These are phyloP conservation scores for Scaeva pyrastri DNA, from an alignment of 2,888 invertebrate species.

Conservation along the genomic window DNA sequence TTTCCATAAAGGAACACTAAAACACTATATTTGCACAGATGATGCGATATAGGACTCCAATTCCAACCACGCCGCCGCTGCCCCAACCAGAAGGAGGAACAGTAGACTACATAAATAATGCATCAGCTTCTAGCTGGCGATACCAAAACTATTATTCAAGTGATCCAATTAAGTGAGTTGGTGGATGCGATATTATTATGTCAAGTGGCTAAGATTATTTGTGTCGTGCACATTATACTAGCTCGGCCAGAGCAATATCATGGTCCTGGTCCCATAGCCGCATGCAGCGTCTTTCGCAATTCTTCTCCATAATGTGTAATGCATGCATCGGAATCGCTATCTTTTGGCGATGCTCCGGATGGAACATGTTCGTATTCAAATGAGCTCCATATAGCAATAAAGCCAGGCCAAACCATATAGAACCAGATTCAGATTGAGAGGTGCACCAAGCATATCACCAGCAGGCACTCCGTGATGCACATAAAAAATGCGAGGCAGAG, in stretches of 20 bases:
- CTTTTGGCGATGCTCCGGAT: conserved; percentile 57
- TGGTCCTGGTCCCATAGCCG: not conserved
- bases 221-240: conserved; percentile 70
- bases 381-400: conserved; percentile 31
- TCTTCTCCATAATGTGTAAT: conserved; percentile 9
- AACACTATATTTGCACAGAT: conserved; percentile 6
- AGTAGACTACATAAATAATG: conserved; percentile 71
- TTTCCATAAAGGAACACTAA: conserved; percentile 6
- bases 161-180: conserved; percentile 75
- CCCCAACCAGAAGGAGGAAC: conserved; percentile 40
- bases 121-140: conserved; percentile 63
- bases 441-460: too few relatives aligned
- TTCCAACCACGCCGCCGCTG: conserved; percentile 28
- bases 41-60: conserved; percentile 15
- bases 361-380: conserved; percentile 68
- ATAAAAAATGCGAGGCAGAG: not conserved
- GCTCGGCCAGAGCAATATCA: conserved; percentile 22
- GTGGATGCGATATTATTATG: conserved; percentile 74
- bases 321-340: conserved; percentile 16
- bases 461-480: conserved; percentile 8
- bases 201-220: conserved; percentile 74
- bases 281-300: conserved; percentile 24
- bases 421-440: conserved; percentile 52
- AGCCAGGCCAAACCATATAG: conserved; percentile 47
- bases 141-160: conserved; percentile 73